Evolutionary conservation across 1,140 invertebrate species (phyloP), one percentile per base, ranked within the genome.

Genomic region (Apis dorsata): DNA sequence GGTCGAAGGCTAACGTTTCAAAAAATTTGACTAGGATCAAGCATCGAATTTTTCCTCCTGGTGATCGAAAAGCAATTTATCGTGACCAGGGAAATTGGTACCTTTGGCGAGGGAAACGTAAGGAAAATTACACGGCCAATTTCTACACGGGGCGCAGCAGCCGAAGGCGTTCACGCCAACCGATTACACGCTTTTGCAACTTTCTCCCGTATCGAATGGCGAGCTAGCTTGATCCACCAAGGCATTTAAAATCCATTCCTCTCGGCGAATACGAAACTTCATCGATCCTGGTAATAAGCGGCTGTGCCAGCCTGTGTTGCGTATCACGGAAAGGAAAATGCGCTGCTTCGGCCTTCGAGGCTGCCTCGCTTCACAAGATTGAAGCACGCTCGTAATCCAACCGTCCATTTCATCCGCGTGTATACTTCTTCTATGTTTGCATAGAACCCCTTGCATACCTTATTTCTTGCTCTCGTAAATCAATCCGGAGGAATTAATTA

Each of bases 141-240:
- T 76, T 65, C 49, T n/a, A 28, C 24, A 19, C 5, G 5, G 24
- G 24, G 11, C 24, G 21, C 34, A 59, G 55, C 34, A 59, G 28
- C 49, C 15, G 17, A 15, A 53, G 49, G 44, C 49, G 13, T 44
- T 62, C 59, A 21, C 51, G 19, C 70, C 17, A 12, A 11, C 28
- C 60, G 74, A 76, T 76, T 53, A 21, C 62, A 76, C 74, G 74
- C 74, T 53, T 65, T 76, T 34, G 62, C 62, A 65, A 76, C 74
- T 70, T 70, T 69, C 66, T 79, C 34, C 53, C 51, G n/a, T n/a
- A 19, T 51, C 7, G 49, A 57, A 68, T 69, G 17, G 21, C 62
- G 24, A 17, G 21, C 74, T 21, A 2, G 24, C 15, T 63, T 51
- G 9, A 63, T 76, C 60, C 44, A 11, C 1, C 15, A 34, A 63